Conservation (phyloP, 2,797 vertebrate genomes). For the Oceanodroma leucorhoa region DNA sequence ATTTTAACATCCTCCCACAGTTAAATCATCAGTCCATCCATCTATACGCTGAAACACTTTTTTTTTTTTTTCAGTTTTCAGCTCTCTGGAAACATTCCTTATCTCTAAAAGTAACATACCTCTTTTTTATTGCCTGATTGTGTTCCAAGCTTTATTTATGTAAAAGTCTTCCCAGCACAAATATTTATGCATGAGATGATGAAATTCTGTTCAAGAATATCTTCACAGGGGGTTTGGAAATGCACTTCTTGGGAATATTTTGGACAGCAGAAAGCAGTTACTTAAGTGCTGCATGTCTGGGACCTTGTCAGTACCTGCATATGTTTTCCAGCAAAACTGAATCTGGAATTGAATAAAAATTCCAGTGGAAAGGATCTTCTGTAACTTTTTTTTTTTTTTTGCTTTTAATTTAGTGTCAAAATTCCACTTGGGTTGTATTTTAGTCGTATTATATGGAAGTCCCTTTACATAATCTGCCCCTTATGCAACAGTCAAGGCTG, state of each 20-base stretch:
- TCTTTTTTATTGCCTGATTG: not conserved
- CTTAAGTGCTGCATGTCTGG: not conserved
- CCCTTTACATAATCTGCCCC: not conserved
- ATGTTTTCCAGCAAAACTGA: not conserved
- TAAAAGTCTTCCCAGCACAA: not conserved
- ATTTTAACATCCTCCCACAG: not conserved
- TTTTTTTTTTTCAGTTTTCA: not conserved
- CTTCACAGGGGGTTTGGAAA: not conserved
- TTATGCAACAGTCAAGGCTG: not conserved
- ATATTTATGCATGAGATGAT: not conserved
- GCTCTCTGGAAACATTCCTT: not conserved
- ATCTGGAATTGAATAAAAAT: not conserved
- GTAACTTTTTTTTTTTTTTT: fast-evolving
- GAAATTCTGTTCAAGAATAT: not conserved
- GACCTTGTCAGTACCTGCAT: not conserved
- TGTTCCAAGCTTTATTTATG: not conserved
- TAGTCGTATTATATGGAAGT: not conserved
- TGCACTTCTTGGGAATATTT: not conserved
- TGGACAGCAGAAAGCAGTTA: not conserved
- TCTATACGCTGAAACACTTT: not conserved
- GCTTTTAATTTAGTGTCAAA: not conserved
- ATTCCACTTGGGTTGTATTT: not conserved
- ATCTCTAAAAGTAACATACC: not conserved
- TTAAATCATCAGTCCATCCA: not conserved
- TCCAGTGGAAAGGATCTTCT: not conserved